phyloP scores from a whole-genome alignment of 2,888 invertebrate genomes.

The Physocephala rufipes region DNA sequence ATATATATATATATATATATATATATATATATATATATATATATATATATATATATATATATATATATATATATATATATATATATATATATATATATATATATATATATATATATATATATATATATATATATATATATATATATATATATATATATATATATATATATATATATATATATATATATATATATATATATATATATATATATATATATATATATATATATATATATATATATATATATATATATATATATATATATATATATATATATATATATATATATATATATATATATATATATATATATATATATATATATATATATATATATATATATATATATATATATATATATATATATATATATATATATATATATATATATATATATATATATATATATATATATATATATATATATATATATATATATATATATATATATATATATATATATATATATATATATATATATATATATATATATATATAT shows the following conservation, averaged over 20 bases:
- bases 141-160: background rate
- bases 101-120: no score
- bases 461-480: background rate
- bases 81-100: slow-evolving; percentile 2
- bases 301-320: slow-evolving; percentile 15
- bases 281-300: background rate
- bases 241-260: no score
- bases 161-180: no score
- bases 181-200: no score
- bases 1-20: no score
- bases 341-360: background rate
- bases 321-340: background rate
- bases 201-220: background rate
- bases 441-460: slow-evolving; percentile 13
- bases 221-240: no score
- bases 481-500: background rate
- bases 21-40: no score
- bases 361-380: background rate
- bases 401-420: background rate
- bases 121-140: no score
- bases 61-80: no score
- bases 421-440: background rate
- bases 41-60: background rate
- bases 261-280: background rate
- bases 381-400: slow-evolving; percentile 6